Evolutionary conservation across 2,113 vertebrate genomes (phyloP).

Genomic region (Oxyruncus cristatus): DNA sequence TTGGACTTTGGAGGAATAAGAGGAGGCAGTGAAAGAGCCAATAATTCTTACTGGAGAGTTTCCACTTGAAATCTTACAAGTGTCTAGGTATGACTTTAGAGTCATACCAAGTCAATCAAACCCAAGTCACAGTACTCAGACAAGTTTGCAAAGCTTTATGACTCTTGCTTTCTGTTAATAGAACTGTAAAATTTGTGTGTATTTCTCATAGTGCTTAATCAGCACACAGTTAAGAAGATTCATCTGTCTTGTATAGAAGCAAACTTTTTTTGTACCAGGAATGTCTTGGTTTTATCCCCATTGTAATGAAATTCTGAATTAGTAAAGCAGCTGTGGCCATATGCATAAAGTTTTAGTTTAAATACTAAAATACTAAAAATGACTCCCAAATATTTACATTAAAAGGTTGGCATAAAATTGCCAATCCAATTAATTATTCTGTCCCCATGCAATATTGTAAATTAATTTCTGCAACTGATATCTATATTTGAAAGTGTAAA

Average conservation of each 20-base stretch:
- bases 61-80: neutral
- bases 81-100: neutral
- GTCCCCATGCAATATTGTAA: neutral
- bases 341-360: neutral
- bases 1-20: neutral
- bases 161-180: neutral
- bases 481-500: neutral
- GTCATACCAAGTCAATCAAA: neutral
- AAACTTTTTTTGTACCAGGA: neutral
- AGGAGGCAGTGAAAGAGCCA: neutral
- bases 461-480: neutral
- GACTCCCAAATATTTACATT: neutral
- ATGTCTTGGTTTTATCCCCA: neutral
- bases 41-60: neutral
- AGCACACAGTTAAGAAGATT: neutral
- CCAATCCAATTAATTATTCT: neutral
- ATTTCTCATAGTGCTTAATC: neutral
- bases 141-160: neutral
- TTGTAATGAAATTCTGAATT: neutral
- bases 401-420: neutral
- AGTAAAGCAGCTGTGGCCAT: neutral
- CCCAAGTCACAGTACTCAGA: neutral
- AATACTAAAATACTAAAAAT: neutral
- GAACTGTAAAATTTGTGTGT: rapidly evolving
- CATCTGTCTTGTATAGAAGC: neutral